Evolutionary conservation across 2,888 invertebrate species (phyloP).

Genomic region (Neoascia interrupta): DNA sequence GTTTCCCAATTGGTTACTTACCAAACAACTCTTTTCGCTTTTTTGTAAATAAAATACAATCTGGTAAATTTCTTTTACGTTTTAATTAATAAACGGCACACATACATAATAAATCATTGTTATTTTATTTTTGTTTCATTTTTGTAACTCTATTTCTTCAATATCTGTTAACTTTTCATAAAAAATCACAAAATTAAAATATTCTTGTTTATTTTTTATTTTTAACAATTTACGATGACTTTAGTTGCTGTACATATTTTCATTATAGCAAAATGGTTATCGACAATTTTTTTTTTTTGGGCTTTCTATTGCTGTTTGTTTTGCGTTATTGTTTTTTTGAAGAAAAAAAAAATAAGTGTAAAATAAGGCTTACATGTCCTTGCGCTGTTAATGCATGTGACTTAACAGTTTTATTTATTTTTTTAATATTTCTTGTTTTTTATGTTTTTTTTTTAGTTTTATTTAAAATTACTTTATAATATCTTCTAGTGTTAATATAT

Average conservation of each 20-base stretch:
- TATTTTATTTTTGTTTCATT: conserved; percentile 52
- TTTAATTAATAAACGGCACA: conserved; percentile 69
- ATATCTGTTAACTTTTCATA: conserved; percentile 68
- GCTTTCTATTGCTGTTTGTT: not conserved
- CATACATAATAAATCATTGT: conserved; percentile 68
- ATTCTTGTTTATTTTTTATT: conserved; percentile 7
- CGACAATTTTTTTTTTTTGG: conserved; percentile 15
- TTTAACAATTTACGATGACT: conserved; percentile 60
- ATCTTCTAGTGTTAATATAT: conserved; percentile 19
- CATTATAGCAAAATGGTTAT: conserved; percentile 1
- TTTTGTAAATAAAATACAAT: not conserved
- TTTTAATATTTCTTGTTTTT: conserved; percentile 3
- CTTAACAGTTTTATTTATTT: conserved; percentile 38
- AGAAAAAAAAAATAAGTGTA: conserved; percentile 5
- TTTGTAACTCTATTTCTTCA: conserved; percentile 61
- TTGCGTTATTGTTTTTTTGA: not conserved
- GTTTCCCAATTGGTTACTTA: too few relatives aligned
- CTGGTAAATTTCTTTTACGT: conserved; percentile 27
- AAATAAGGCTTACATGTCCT: conserved; percentile 62
- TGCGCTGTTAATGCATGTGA: conserved; percentile 64
- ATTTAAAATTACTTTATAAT: too few relatives aligned
- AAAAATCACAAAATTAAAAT: conserved; percentile 64
- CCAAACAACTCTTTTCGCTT: too few relatives aligned
- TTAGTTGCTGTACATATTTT: conserved; percentile 36
- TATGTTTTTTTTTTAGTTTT: conserved; percentile 23